phyloP scores from a whole-genome alignment of 2,888 invertebrate genomes.

The Tanytarsus gracilentus region DNA sequence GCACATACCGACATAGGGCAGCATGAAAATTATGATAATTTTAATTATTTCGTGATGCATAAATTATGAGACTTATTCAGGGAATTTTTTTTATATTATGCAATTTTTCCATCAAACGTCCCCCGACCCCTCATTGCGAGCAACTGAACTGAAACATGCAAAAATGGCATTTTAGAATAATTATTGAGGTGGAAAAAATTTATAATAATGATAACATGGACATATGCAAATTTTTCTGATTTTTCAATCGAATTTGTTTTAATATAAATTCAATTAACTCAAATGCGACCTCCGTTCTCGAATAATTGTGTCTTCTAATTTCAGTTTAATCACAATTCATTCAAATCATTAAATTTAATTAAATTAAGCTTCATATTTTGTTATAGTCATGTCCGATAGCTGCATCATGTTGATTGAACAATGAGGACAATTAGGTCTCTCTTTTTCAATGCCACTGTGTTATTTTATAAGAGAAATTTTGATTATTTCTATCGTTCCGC shows the following conservation, averaged over 20 bases:
- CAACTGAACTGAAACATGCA: not conserved
- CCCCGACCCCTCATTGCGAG: not conserved
- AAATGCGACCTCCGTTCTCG: too few species aligned
- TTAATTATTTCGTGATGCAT: slow-evolving; percentile 28
- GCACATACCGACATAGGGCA: not conserved
- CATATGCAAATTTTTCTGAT: slow-evolving; percentile 12
- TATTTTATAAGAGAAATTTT: too few species aligned
- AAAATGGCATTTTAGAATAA: slow-evolving; percentile 12
- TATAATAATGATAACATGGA: slow-evolving; percentile 9
- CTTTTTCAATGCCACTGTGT: too few species aligned
- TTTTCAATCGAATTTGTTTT: not conserved
- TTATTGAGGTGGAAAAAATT: not conserved
- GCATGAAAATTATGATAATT: slow-evolving; percentile 23
- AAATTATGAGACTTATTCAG: slow-evolving; percentile 24
- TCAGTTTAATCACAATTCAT: slow-evolving; percentile 11
- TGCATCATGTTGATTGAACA: too few species aligned
- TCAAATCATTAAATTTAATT: not conserved
- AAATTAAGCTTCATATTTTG: not conserved
- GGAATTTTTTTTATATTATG: slow-evolving; percentile 1
- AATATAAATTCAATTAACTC: slow-evolving; percentile 14
- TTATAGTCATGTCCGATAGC: not conserved
- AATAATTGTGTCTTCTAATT: slow-evolving; percentile 13
- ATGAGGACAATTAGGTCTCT: too few species aligned
- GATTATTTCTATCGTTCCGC: too few species aligned
- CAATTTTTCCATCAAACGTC: not conserved